Base-by-base conservation (phyloP, 2,113 vertebrate genomes). In the Eulemur rufifrons region DNA sequence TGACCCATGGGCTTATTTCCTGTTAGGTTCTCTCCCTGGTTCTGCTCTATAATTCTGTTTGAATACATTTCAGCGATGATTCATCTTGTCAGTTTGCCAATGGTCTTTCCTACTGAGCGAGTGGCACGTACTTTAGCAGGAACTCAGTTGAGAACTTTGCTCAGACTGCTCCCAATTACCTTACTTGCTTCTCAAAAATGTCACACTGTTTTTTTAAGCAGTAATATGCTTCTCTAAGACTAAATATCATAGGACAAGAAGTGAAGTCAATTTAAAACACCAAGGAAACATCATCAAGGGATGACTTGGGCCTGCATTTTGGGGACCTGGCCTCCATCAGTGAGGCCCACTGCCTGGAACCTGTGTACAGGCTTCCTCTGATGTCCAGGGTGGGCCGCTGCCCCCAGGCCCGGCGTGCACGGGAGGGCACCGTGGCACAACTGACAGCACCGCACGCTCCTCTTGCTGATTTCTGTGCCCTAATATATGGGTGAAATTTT, bases 61-160 rank as follows among this genome's bases (percentile, higher is more conserved):
- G 93, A 96, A 88, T 47, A 52, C 76, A 47, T 66, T 90, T 96
- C 85, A 80, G 74, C 92, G 54, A 61, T 98, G 96, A 97, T 87
- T 98, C 97, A 97, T 66, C 71, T 39, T 96, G 96, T 92, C 81
- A 92, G 78, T 37, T 82, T 95, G 96, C 98, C 97, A 97, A 7
- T 2, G 64, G 56, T 37, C 86, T 82, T 97, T 95, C 92, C 76
- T 66, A 54, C 69, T 54, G 74, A 95, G 86, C 5, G 2, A 71
- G 71, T 89, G 66, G 50, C 95, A 97, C 89, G 93, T 97, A 97
- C 86, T 21, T 42, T 5, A 93, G 78, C 78, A 77, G 52, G 32
- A 86, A 96, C 71, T 95, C 92, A 96, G 56, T 25, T 7, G 71
- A 64, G 80, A 61, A 56, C 32, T 95, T 95, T 69, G 12, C 34